Percentiles rank a stretch among this genome's conserved stretches.
Evolutionary conservation across 2,113 vertebrate species (phyloP).

Genomic region (Caranx ignobilis): DNA sequence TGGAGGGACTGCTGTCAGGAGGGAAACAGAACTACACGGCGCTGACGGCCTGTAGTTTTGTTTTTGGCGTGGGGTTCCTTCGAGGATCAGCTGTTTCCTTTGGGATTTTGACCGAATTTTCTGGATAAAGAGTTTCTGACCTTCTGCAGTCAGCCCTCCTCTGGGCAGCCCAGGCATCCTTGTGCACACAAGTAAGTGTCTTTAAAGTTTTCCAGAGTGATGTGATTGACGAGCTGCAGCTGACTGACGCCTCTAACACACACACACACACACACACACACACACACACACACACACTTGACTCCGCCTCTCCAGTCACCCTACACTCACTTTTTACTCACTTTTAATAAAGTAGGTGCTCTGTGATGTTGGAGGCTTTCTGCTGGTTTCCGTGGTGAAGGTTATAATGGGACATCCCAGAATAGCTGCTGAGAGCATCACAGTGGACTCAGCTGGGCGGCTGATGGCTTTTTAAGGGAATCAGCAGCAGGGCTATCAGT

Average conservation of each 20-base stretch:
- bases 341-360: not conserved
- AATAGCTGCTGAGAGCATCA: constrained; percentile 96
- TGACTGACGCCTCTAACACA: constrained; percentile 7
- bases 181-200: constrained; percentile 94
- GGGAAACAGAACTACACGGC: constrained; percentile 95
- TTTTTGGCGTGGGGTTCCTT: constrained; percentile 85
- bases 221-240: constrained; percentile 14
- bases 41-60: constrained; percentile 94
- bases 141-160: constrained; percentile 80
- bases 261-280: too few species aligned
- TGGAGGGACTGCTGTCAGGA: constrained; percentile 96
- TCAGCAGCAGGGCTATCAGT: constrained; percentile 91
- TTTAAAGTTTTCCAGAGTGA: constrained; percentile 10
- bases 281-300: not conserved
- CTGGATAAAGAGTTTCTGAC: constrained; percentile 90
- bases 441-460: constrained; percentile 84
- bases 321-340: not conserved
- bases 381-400: constrained; percentile 79
- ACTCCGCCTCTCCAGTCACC: not conserved
- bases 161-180: constrained; percentile 93
- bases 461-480: constrained; percentile 99
- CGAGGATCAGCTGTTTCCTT: constrained; percentile 92
- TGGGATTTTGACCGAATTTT: constrained; percentile 89
- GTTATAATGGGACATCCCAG: constrained; percentile 89
- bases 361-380: not conserved